phyloP scores from a whole-genome alignment of 2,888 invertebrate species.

The Sialis fuliginosa region DNA sequence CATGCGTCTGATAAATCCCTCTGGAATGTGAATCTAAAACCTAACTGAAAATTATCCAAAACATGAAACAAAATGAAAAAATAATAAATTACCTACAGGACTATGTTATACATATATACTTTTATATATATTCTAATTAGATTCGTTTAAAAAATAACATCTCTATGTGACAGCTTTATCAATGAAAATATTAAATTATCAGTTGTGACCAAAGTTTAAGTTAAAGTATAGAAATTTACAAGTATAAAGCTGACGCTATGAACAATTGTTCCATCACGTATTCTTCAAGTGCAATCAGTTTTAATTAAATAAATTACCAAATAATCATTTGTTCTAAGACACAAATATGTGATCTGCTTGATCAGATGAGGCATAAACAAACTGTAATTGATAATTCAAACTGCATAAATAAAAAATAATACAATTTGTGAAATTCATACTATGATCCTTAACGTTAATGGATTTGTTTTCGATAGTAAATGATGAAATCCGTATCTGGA shows the following conservation, averaged over 20 bases:
- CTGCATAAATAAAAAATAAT: no score
- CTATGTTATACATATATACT: conserved; percentile 5
- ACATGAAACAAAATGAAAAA: background rate
- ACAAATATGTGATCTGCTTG: no score
- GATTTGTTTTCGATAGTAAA: conserved; percentile 1
- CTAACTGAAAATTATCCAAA: no score
- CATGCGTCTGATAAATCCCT: background rate
- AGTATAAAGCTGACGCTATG: background rate
- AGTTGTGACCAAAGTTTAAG: background rate
- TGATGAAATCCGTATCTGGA: background rate
- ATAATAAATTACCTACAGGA: conserved; percentile 6
- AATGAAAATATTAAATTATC: background rate
- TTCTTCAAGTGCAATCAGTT: no score
- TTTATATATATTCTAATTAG: background rate
- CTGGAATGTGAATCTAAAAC: background rate
- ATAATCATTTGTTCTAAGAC: no score
- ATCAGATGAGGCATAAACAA: no score
- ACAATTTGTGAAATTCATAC: background rate
- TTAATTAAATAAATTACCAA: no score
- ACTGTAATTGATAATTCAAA: no score
- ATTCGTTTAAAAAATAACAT: background rate
- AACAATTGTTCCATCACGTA: no score
- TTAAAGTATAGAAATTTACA: background rate
- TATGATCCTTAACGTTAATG: conserved; percentile 2
- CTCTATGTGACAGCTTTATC: background rate